Evolutionary conservation across 2,888 invertebrate genomes (phyloP), one percentile per base, ranked within the genome.

Genomic region (Cyclophora punctaria): DNA sequence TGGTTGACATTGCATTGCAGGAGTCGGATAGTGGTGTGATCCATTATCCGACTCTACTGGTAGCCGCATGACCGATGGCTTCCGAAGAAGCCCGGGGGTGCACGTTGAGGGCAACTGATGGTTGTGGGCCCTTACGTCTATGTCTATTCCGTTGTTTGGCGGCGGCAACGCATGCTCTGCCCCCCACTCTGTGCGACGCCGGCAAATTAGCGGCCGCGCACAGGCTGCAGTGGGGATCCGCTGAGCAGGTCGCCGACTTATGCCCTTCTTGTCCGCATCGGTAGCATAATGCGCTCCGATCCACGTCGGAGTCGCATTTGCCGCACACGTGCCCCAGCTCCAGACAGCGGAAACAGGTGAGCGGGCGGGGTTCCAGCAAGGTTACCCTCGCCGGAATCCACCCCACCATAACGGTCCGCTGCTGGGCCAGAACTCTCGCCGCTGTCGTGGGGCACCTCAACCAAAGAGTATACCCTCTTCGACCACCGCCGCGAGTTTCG

Each of bases 281-380:
- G 5, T 41, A 47, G 35, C 47, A 49, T 6, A 37, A 2, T 4
- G 4, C 37, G 37, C 37, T 37, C 4, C 37, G 37, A 5, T 37
- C 37, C 37, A 37, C 37, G 2, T 48, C 45, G 0, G 48, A 5
- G 0, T 35, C 44, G 49, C 57, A 62, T 3, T 48, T 35, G 7
- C n/a, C 50, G 3, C 55, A 35, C 0, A 58, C 52, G 34, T 63
- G 59, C 1, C 63, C 62, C 0, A 2, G 7, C 7, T 49, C 46
- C 0, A 59, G 51, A 44, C 65, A 61, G 0, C 55, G 48, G 41
- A 44, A 64, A 51, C 62, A 63, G 4, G 53, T 41, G 35, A 48
- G 2, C 0, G 58, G 51, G n/a, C 53, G 41, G 0, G 52, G 45
- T 3, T 48, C 35, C 4, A 61, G 49, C 3, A 59, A 20, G 3